Conservation (phyloP, 37 sponge, comb jelly and placozoan species). For the Cladorhizidae sp. region DNA sequence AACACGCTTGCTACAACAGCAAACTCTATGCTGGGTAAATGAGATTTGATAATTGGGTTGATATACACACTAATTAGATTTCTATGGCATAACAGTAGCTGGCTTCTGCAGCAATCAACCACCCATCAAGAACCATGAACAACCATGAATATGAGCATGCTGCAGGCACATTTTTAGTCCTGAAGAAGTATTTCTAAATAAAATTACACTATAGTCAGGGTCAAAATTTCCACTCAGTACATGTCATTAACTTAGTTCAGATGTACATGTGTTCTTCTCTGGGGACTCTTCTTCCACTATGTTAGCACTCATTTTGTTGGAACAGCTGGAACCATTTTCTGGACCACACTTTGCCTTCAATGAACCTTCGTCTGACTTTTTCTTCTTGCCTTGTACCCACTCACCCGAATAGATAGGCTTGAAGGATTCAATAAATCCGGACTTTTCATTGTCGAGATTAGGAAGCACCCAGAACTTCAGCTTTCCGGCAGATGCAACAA, state of each 20-base stretch:
- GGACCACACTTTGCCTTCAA: neutral
- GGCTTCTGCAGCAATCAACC: too few relatives aligned
- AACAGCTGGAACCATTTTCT: neutral
- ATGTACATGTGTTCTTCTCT: neutral
- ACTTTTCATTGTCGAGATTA: constrained; percentile 70
- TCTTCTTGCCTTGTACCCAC: constrained; percentile 6
- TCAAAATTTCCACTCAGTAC: too few relatives aligned
- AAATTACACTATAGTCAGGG: too few relatives aligned
- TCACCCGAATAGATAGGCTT: constrained; percentile 70
- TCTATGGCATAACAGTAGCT: too few relatives aligned
- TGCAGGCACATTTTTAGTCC: too few relatives aligned
- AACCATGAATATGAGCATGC: too few relatives aligned
- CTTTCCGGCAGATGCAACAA: constrained; percentile 38
- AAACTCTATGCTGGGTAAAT: too few relatives aligned
- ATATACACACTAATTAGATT: too few relatives aligned
- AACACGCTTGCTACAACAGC: too few relatives aligned
- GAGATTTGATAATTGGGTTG: too few relatives aligned
- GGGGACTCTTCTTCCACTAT: neutral
- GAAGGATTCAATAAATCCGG: constrained; percentile 76
- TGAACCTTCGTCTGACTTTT: neutral
- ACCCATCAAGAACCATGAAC: too few relatives aligned
- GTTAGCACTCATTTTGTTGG: neutral
- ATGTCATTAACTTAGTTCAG: neutral
- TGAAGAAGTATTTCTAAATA: too few relatives aligned
- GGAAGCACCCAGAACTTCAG: constrained; percentile 73